phyloP scores from a whole-genome alignment of 1,140 invertebrate species.

The Drosophila insularis region DNA sequence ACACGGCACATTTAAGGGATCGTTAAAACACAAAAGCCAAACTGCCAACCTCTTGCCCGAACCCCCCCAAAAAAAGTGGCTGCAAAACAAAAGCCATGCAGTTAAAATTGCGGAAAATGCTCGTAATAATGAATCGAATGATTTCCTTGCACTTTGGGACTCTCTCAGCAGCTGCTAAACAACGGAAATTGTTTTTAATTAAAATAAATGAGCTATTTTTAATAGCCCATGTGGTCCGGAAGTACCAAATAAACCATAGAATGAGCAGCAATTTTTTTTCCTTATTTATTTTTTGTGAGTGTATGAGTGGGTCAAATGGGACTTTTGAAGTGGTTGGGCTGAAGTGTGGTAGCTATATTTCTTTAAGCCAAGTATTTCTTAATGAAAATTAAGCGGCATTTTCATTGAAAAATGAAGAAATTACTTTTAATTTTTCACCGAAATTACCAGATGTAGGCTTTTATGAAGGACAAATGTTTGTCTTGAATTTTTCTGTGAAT shows the following conservation, averaged over 20 bases:
- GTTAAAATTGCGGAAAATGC: slow-evolving; percentile 47
- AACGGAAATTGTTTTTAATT: slow-evolving; percentile 71
- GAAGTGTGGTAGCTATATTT: background rate
- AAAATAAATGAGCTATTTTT: slow-evolving; percentile 63
- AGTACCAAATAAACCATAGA: slow-evolving; percentile 8
- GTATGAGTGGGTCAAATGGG: background rate
- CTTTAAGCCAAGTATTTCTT: background rate
- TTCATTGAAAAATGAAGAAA: background rate
- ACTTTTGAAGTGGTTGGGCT: background rate
- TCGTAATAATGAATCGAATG: slow-evolving; percentile 56
- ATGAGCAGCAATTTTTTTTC: slow-evolving; percentile 5
- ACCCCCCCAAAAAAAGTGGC: background rate
- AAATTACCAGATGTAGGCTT: no score
- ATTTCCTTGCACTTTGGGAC: slow-evolving; percentile 38
- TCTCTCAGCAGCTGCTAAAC: slow-evolving; percentile 26
- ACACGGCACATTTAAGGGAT: slow-evolving; percentile 48
- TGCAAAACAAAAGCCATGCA: slow-evolving; percentile 14
- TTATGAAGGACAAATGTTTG: no score
- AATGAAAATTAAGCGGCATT: background rate
- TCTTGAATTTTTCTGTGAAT: no score
- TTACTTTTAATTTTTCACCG: no score
- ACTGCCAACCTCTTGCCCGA: background rate
- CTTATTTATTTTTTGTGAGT: background rate
- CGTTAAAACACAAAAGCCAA: slow-evolving; percentile 34
- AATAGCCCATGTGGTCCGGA: slow-evolving; percentile 28